Evolutionary conservation across 2,113 vertebrate genomes (phyloP).

Genomic region (Vidua chalybeata): DNA sequence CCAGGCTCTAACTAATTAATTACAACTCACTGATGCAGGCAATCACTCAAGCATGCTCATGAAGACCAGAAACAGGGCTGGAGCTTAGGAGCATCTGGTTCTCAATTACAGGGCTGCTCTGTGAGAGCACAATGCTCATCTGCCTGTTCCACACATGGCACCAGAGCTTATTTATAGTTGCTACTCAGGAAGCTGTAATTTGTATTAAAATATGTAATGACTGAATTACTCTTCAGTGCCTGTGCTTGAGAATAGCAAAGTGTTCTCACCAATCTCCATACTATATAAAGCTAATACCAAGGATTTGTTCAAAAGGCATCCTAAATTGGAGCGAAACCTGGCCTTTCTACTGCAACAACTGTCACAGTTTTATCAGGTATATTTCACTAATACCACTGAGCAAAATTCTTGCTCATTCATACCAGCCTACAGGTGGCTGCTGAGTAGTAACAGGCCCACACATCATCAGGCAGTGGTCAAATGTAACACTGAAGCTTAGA

Average conservation of each 20-base stretch:
- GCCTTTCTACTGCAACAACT: neutral
- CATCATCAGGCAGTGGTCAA: neutral
- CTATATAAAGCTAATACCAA: neutral
- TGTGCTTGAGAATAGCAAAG: neutral
- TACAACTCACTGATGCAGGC: neutral
- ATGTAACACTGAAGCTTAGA: neutral
- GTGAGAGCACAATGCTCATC: neutral
- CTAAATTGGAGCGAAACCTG: neutral
- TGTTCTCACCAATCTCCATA: neutral
- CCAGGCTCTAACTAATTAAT: conserved; percentile 5
- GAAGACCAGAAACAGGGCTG: neutral
- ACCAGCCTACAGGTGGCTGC: neutral
- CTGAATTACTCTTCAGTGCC: neutral
- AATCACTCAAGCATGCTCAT: neutral
- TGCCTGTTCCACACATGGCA: neutral
- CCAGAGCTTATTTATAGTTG: conserved; percentile 30
- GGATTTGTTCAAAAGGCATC: neutral
- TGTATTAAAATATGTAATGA: conserved; percentile 47
- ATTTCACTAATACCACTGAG: neutral
- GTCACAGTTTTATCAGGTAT: rapidly evolving
- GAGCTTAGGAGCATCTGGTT: conserved; percentile 6
- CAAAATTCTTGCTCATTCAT: neutral
- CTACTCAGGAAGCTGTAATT: conserved; percentile 38
- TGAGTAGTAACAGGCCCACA: neutral
- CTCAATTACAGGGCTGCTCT: neutral